Percentiles rank a stretch among this genome's conserved stretches.
phyloP scores from a whole-genome alignment of 2,888 invertebrate species.

The Caenorhabditis sp. region DNA sequence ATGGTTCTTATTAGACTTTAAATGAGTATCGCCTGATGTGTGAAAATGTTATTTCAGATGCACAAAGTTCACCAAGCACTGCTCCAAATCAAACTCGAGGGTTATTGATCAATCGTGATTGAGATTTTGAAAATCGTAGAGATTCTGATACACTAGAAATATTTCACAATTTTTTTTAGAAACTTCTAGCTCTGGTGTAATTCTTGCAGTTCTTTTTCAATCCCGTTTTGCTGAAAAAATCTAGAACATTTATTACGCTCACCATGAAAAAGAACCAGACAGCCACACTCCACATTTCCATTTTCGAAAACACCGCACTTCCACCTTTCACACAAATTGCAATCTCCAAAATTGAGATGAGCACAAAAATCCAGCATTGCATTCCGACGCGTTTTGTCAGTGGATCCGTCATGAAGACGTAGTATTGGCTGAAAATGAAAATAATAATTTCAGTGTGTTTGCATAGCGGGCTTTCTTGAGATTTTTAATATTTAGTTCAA shows the following conservation, averaged over 20 bases:
- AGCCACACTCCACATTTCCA: constrained; percentile 45
- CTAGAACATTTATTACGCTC: not conserved
- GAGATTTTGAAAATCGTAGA: no score
- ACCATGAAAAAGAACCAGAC: constrained; percentile 62
- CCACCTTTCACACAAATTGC: constrained; percentile 69
- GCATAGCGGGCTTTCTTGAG: not conserved
- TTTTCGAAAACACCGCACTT: constrained; percentile 55
- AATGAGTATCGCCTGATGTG: no score
- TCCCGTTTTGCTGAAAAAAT: no score
- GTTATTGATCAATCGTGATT: no score
- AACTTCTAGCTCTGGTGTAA: no score
- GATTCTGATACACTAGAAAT: no score
- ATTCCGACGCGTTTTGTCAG: constrained; percentile 95
- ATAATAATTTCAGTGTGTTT: not conserved
- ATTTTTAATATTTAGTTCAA: no score
- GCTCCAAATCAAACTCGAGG: no score
- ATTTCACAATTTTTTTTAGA: no score
- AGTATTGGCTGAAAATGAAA: constrained; percentile 84
- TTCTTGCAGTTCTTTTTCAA: no score
- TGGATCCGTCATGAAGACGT: constrained; percentile 94
- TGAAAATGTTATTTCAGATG: no score
- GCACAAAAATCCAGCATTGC: constrained; percentile 97
- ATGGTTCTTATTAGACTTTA: not conserved
- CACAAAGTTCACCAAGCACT: no score
- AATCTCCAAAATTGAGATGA: constrained; percentile 63